phyloP scores from a whole-genome alignment of 2,113 vertebrate genomes.

The Nettapus auritus region DNA sequence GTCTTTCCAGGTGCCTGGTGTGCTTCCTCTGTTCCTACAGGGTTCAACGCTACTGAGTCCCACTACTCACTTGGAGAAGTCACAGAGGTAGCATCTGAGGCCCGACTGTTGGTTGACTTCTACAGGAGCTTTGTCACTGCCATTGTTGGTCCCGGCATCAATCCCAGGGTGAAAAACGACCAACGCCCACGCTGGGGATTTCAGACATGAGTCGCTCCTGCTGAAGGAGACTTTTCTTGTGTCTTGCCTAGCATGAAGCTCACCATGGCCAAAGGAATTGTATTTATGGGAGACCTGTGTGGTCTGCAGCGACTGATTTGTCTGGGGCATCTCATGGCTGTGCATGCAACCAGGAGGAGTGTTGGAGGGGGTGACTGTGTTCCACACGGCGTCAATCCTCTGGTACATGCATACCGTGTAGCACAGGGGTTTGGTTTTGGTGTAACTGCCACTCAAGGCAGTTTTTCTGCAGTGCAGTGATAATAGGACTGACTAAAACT shows the following conservation, averaged over 20 bases:
- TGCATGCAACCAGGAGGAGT: not conserved
- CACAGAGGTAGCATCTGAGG: not conserved
- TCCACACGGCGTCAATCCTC: not conserved
- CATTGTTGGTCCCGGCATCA: not conserved
- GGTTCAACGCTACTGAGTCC: not conserved
- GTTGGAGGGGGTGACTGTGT: not conserved
- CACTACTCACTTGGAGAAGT: not conserved
- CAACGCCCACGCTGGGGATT: rapidly evolving
- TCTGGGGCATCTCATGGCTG: not conserved
- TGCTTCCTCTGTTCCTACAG: not conserved
- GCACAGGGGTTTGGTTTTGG: not conserved
- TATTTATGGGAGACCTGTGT: not conserved
- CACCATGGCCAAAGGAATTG: not conserved
- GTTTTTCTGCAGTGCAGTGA: slow-evolving; percentile 31
- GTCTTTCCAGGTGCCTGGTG: not conserved
- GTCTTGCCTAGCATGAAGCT: not conserved
- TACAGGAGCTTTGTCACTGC: not conserved
- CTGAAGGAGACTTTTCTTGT: not conserved
- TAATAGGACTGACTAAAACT: slow-evolving; percentile 62
- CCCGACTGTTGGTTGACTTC: not conserved
- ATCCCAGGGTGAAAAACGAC: rapidly evolving
- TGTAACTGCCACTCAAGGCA: slow-evolving; percentile 6
- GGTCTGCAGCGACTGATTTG: not conserved
- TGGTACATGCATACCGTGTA: not conserved
- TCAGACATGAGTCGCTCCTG: not conserved